phyloP scores from a whole-genome alignment of 1,140 invertebrate genomes.

The Calephelis virginiensis region DNA sequence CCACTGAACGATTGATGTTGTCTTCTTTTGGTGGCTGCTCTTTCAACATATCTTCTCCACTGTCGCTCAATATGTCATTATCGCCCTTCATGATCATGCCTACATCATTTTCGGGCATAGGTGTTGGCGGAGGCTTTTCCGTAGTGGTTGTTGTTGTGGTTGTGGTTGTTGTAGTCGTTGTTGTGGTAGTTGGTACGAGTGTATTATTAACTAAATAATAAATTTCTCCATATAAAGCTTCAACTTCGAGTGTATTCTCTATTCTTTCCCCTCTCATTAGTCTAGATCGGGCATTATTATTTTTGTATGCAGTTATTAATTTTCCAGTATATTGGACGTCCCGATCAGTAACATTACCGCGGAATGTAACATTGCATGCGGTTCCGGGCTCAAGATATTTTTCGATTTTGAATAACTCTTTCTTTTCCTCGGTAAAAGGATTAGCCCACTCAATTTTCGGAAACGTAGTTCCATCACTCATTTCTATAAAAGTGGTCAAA shows the following conservation, averaged over 20 bases:
- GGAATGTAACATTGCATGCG: slow-evolving; percentile 87
- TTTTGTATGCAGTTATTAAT: slow-evolving; percentile 84
- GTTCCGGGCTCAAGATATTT: slow-evolving; percentile 84
- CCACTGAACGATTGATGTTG: slow-evolving; percentile 58
- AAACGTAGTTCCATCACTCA: slow-evolving; percentile 79
- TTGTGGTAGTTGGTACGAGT: slow-evolving; percentile 86
- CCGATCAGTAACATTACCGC: slow-evolving; percentile 83
- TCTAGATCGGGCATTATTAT: slow-evolving; percentile 73
- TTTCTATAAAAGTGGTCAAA: slow-evolving; percentile 83
- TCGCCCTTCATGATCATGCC: slow-evolving; percentile 58
- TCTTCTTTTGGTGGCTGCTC: slow-evolving; percentile 59
- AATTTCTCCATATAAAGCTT: slow-evolving; percentile 83
- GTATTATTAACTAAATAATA: slow-evolving; percentile 87
- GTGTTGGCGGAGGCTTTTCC: slow-evolving; percentile 72
- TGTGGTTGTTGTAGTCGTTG: slow-evolving; percentile 85
- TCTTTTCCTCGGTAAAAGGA: slow-evolving; percentile 77
- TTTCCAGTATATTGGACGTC: slow-evolving; percentile 86
- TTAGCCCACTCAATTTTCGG: slow-evolving; percentile 85
- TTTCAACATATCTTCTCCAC: slow-evolving; percentile 56
- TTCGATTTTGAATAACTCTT: slow-evolving; percentile 81
- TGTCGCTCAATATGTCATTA: slow-evolving; percentile 60
- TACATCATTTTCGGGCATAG: slow-evolving; percentile 57
- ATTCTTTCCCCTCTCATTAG: slow-evolving; percentile 78
- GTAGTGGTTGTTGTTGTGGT: slow-evolving; percentile 82
- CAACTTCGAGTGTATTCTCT: slow-evolving; percentile 84